Percentiles rank a stretch among this genome's conserved stretches.
Conservation (phyloP, 2,888 invertebrate species). For the Entomobrya proxima region DNA sequence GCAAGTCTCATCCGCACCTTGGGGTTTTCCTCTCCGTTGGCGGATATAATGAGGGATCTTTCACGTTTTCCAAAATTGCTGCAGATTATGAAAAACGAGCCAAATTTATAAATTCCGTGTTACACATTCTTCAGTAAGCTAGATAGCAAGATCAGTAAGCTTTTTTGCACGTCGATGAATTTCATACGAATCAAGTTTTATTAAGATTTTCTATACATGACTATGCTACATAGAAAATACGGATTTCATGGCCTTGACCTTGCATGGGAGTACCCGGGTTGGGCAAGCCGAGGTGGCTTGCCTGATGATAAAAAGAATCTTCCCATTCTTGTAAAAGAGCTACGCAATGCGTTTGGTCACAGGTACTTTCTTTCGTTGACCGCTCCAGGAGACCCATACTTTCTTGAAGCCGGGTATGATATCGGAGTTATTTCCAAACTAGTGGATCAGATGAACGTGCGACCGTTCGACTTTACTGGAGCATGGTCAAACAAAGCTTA, state of each 20-base stretch:
- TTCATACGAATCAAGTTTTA: background rate
- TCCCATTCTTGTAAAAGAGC: constrained; percentile 11
- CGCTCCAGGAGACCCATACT: background rate
- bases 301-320: constrained; percentile 42
- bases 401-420: background rate
- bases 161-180: too few species aligned
- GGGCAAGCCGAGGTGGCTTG: background rate
- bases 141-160: too few species aligned
- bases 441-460: constrained; percentile 88
- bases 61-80: constrained; percentile 34
- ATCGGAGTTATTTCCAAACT: constrained; percentile 81
- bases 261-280: constrained; percentile 48
- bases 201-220: too few species aligned
- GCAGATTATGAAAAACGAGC: constrained; percentile 20
- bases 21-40: constrained; percentile 53
- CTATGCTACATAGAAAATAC: constrained; percentile 32
- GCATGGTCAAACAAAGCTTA: constrained; percentile 15
- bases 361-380: constrained; percentile 11
- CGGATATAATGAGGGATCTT: constrained; percentile 49
- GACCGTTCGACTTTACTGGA: constrained; percentile 89
- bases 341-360: background rate
- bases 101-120: constrained; percentile 39
- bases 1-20: constrained; percentile 7
- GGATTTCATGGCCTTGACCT: constrained; percentile 53
- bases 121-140: constrained; percentile 35